These are phyloP conservation scores for Cavia aperea DNA, from an alignment of 2,113 vertebrate species.

Conservation along the genomic window DNA sequence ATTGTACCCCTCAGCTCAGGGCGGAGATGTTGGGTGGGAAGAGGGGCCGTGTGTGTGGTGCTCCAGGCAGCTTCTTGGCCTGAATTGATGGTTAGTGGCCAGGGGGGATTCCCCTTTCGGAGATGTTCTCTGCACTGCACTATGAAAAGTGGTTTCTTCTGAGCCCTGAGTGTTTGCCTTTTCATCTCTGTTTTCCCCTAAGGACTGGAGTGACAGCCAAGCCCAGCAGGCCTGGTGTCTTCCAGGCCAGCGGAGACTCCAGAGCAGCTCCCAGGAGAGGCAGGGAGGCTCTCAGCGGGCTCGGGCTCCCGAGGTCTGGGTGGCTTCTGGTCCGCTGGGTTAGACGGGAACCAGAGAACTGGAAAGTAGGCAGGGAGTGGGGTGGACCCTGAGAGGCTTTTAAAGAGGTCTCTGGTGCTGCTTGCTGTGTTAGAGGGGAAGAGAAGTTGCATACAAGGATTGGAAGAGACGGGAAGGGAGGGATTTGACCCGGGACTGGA, in stretches of 20 bases:
- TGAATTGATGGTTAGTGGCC: constrained; percentile 47
- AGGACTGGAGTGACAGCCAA: constrained; percentile 41
- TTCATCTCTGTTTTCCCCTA: constrained; percentile 23
- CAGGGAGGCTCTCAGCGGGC: not conserved
- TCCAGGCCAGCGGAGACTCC: not conserved
- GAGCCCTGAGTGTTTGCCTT: not conserved
- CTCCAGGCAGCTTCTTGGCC: constrained; percentile 51
- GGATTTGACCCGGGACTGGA: not conserved
- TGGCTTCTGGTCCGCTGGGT: not conserved
- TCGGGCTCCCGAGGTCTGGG: not conserved
- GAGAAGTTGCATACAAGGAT: not conserved
- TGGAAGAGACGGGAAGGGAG: not conserved
- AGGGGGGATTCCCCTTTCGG: constrained; percentile 48
- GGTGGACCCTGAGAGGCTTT: not conserved
- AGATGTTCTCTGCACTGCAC: constrained; percentile 17
- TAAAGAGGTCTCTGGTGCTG: not conserved
- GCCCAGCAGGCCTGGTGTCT: constrained; percentile 29
- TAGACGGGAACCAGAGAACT: not conserved
- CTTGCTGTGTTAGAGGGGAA: constrained; percentile 17
- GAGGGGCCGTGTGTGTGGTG: not conserved
- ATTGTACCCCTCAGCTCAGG: constrained; percentile 2
- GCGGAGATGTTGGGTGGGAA: constrained; percentile 27
- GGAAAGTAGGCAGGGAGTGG: not conserved
- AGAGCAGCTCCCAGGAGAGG: not conserved
- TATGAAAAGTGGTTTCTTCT: constrained; percentile 42